Base-by-base conservation (phyloP, 2,113 vertebrate genomes). In the Phyllostomus discolor region DNA sequence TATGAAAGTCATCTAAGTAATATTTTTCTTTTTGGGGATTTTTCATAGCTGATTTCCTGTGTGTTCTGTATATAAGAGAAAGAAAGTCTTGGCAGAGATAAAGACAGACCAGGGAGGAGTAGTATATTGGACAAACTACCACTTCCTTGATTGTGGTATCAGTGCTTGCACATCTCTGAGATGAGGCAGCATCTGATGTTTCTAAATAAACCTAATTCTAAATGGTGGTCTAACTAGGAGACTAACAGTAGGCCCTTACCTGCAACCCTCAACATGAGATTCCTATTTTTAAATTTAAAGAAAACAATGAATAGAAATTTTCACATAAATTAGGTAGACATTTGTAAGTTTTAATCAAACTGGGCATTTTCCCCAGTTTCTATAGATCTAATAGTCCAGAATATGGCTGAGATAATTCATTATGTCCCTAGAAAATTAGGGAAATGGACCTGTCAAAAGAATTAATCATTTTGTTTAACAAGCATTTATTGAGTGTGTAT, bases 401-500 rank as follows among this genome's bases (percentile, higher is more conserved):
- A 14, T 26, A 50, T 0, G 54, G 57, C 10, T 84, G 14, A 75
- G 43, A 90, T 67, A 86, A 85, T 90, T 93, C 26, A 79, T 78
- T 95, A 59, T 43, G 41, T 62, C 66, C 38, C 35, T 93, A 66
- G 46, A 84, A 96, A 94, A 64, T 81, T 57, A 88, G 24, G 46
- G 24, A 91, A 91, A 75, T 57, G 15, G 50, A 87, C 16, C 14
- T 72, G 8, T 33, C 57, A 72, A 84, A 95, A 67, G 64, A 92
- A 88, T 70, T 59, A 67, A 90, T 79, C 76, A 2, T 80, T 96
- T 80, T 33, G 80, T 69, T 91, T 73, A 83, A 28, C 10, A 92
- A 95, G 31, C 31, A 48, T 75, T 94, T 93, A 96, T 46, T 88
- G 48, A 92, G 59, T 83, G 31, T 19, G 62, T 93, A 46, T n/a